Conservation (phyloP, 1,140 invertebrate genomes). For the Chrysopa pallens region DNA sequence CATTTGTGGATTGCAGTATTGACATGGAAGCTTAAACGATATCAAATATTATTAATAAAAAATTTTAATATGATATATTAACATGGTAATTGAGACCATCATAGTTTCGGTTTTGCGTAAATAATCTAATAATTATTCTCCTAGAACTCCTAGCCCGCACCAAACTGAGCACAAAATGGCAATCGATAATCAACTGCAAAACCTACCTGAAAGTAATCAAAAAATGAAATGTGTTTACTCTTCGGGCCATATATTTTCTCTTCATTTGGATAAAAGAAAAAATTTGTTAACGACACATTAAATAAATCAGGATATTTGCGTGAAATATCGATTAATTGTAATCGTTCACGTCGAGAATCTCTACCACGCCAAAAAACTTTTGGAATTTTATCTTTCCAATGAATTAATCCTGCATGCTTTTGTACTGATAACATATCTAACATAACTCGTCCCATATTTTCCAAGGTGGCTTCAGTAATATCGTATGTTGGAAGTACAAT, state of each 20-base stretch:
- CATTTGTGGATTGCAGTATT: too few relatives aligned
- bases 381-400: constrained; percentile 57
- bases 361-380: constrained; percentile 83
- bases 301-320: constrained; percentile 61
- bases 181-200: too few relatives aligned
- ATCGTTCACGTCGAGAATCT: constrained; percentile 66
- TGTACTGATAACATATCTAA: constrained; percentile 82
- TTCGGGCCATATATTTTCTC: constrained; percentile 73
- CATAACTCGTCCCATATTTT: constrained; percentile 79
- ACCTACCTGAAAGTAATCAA: constrained; percentile 87
- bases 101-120: too few relatives aligned
- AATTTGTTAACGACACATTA: constrained; percentile 87
- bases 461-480: constrained; percentile 75
- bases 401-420: constrained; percentile 6
- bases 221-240: constrained; percentile 72
- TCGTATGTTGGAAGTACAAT: constrained; percentile 94
- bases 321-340: constrained; percentile 68
- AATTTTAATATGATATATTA: too few relatives aligned
- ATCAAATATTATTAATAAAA: too few relatives aligned
- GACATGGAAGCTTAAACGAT: too few relatives aligned
- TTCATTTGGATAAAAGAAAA: constrained; percentile 87
- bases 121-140: constrained; percentile 2
- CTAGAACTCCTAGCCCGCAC: not conserved
- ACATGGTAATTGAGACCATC: too few relatives aligned
- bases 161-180: too few relatives aligned